Base-by-base conservation (phyloP, 1,140 invertebrate species). In the Probaryconus sp. region DNA sequence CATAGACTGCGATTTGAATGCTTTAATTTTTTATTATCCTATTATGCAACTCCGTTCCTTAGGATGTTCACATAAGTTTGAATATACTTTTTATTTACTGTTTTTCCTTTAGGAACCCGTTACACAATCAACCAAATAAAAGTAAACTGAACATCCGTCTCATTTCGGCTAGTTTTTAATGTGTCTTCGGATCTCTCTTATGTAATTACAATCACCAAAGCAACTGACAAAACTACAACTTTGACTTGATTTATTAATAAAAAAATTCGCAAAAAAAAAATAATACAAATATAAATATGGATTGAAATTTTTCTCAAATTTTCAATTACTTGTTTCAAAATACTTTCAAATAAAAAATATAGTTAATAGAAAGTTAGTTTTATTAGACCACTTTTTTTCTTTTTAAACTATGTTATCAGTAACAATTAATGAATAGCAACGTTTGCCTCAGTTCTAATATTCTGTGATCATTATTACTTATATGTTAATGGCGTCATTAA, bases 401-500 rank as follows among this genome's bases (percentile, higher is more conserved):
- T n/a, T n/a, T n/a, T n/a, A n/a, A n/a, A n/a, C n/a, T n/a, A n/a
- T n/a, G n/a, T n/a, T n/a, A n/a, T n/a, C n/a, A n/a, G n/a, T n/a
- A n/a, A n/a, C n/a, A n/a, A n/a, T n/a, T n/a, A n/a, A n/a, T n/a
- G n/a, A 38, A 10, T 13, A 9, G 14, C 11, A 11, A 16, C 38
- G 40, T 47, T 65, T 50, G 40, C 30, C n/a, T 33, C 16, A n/a
- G n/a, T 38, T 55, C 35, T 47, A 51, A 55, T 53, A 53, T 70
- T n/a, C n/a, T 35, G 11, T 28, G 50, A 0, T 42, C 67, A 70
- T 61, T 70, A 70, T 70, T 61, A 56, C 48, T 70, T 48, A 48
- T 61, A 70, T 70, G 56, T 70, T 70, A 70, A 70, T 70, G 42
- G 20, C 14, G 67, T 35, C 55, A 70, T 70, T 70, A 55, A 70